Conservation (phyloP, 1,140 invertebrate species). For the Hyposmocoma kahamanoa region DNA sequence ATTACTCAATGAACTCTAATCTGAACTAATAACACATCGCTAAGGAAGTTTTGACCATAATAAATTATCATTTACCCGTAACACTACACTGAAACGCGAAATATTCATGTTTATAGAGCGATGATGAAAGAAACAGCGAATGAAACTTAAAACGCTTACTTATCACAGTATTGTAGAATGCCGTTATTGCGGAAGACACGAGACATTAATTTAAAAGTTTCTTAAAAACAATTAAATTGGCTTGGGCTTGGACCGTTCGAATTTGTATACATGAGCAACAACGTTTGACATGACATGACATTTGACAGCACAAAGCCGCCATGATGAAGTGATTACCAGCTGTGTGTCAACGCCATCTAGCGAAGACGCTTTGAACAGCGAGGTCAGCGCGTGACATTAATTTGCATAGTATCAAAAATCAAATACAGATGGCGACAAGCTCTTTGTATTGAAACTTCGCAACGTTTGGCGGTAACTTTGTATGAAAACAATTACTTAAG, state of each 20-base stretch:
- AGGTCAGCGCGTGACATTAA: constrained; percentile 10
- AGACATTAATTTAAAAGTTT: constrained; percentile 58
- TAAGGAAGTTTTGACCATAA: constrained; percentile 17
- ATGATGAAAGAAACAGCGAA: constrained; percentile 53
- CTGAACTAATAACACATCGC: background rate
- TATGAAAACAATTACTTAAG: too few relatives aligned
- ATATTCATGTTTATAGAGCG: constrained; percentile 46
- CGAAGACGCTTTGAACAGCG: constrained; percentile 10
- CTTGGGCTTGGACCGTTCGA: constrained; percentile 61
- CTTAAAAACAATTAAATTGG: constrained; percentile 66
- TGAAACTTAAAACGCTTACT: constrained; percentile 43
- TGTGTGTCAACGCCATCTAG: constrained; percentile 40
- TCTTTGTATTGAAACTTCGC: too few relatives aligned
- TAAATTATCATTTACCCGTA: constrained; percentile 42
- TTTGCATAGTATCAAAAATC: constrained; percentile 34
- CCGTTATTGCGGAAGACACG: constrained; percentile 25
- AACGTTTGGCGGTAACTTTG: too few relatives aligned
- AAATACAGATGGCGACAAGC: constrained; percentile 32
- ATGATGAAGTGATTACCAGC: constrained; percentile 21
- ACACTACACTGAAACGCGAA: constrained; percentile 45
- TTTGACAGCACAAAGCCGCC: constrained; percentile 23
- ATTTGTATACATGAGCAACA: constrained; percentile 54
- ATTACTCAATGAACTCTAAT: background rate
- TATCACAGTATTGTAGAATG: constrained; percentile 35
- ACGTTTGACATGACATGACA: constrained; percentile 32